A percentile compares a stretch with the other conserved stretches of the same genome.
Evolutionary conservation across 37 sponge, comb jelly and placozoan species (phyloP).

Genomic region (Eunapius fragilis): DNA sequence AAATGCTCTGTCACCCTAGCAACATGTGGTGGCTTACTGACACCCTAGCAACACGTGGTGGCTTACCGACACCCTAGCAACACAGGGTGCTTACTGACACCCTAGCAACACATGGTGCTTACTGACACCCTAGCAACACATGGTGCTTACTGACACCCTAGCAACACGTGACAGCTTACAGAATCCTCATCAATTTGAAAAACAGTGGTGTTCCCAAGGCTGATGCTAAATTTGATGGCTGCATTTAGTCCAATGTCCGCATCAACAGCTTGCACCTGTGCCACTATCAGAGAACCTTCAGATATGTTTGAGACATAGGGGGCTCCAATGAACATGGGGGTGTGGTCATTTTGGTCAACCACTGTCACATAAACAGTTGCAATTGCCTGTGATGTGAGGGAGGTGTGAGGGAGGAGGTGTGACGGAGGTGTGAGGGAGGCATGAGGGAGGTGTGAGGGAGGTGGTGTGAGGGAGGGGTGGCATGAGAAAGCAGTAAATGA

Average conservation of each 20-base stretch:
- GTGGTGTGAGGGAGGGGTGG: no score
- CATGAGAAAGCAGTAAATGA: no score
- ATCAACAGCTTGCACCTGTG: conserved; percentile 29
- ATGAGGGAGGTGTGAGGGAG: no score
- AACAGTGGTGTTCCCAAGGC: background rate
- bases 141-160: no score
- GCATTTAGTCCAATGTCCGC: conserved; percentile 49
- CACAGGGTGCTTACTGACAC: no score
- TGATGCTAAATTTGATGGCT: conserved; percentile 20
- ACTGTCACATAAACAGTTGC: conserved; percentile 27
- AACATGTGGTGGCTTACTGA: no score
- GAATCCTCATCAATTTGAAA: background rate
- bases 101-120: no score
- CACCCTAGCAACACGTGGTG: no score
- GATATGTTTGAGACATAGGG: background rate
- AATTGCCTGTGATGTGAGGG: conserved; percentile 13
- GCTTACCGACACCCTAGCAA: no score
- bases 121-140: no score
- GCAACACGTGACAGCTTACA: background rate
- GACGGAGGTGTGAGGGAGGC: background rate
- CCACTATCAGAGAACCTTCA: conserved; percentile 9
- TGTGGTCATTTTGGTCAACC: conserved; percentile 48
- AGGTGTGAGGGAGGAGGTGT: background rate
- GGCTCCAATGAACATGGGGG: conserved; percentile 16
- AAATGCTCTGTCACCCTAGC: no score